Base-by-base conservation (phyloP, 2,888 invertebrate species). In the Fragum fragum region DNA sequence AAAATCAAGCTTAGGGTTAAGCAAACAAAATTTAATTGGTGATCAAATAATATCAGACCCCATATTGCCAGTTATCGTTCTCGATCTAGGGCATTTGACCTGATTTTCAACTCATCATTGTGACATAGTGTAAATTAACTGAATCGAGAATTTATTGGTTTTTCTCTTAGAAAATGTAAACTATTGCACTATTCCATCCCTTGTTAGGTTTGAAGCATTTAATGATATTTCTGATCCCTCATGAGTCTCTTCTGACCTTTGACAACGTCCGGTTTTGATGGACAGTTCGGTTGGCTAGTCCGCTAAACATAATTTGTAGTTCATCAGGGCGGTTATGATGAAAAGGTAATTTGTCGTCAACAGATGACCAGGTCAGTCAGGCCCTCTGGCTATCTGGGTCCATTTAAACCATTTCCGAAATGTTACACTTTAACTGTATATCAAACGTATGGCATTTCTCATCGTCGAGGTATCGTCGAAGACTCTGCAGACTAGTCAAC, bases 1-100 rank as follows among this genome's bases (percentile, higher is more conserved):
- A 1, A 14, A 6, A 57, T 32, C 61, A 61, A 18, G 28, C 18
- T 32, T 23, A 61, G 61, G n/a, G 61, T 61, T 61, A 26, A 18
- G 61, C 18, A 61, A 61, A 61, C 61, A 61, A 61, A 18, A 28
- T 6, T 28, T 61, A 61, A 61, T 61, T 61, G 61, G 26, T 61
- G 26, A 61, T 32, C 61, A 61, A 61, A 61, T 18, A 61, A 61
- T 32, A 23, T 26, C 11, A 26, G 21, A 57, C 57, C 57, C 57
- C 57, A 9, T 57, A 26, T 57, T 11, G 57, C 11, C 57, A 47
- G 47, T 47, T 47, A 47, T 47, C 47, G 5, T 47, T 9, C 47
- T 47, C 39, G 6, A 47, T 47, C 14, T 47, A 47, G 14, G 47
- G 7, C 47, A 47, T 47, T 47, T 47, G 47, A 47, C 47, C 47